phyloP scores from a whole-genome alignment of 2,888 invertebrate genomes.

The Drosophila koepferae region DNA sequence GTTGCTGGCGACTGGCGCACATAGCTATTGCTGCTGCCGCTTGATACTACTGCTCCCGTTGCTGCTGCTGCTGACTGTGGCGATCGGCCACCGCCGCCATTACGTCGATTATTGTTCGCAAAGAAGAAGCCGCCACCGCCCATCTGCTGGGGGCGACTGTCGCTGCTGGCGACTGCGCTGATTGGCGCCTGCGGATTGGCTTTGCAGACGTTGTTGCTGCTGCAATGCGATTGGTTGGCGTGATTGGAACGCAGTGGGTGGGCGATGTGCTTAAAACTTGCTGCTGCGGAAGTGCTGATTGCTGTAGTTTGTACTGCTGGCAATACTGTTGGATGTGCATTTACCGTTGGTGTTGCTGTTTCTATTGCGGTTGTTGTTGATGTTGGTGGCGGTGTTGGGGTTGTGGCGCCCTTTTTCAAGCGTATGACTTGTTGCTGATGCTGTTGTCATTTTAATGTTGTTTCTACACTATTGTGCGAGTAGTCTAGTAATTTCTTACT shows the following conservation, averaged over 20 bases:
- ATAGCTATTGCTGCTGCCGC: conserved; percentile 30
- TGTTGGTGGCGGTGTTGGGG: conserved; percentile 55
- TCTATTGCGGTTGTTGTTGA: conserved; percentile 58
- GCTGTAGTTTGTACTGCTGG: conserved; percentile 84
- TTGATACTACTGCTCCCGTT: background rate
- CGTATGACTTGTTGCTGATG: conserved; percentile 81
- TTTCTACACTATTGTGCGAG: conserved; percentile 85
- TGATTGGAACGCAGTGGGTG: conserved; percentile 50
- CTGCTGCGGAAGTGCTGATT: conserved; percentile 61
- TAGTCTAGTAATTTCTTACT: conserved; percentile 82
- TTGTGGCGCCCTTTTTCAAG: conserved; percentile 74
- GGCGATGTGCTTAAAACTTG: conserved; percentile 69
- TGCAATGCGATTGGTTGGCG: conserved; percentile 61
- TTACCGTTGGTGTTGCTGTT: conserved; percentile 74
- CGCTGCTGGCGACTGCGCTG: conserved; percentile 74
- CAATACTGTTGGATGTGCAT: conserved; percentile 85
- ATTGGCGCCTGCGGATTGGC: conserved; percentile 65
- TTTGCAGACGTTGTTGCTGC: conserved; percentile 49
- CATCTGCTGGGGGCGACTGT: conserved; percentile 68
- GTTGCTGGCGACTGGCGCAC: conserved; percentile 79
- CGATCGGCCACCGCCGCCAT: conserved; percentile 66
- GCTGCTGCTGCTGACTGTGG: conserved; percentile 52
- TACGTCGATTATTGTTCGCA: conserved; percentile 63
- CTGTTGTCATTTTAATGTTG: conserved; percentile 84
- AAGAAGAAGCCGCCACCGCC: conserved; percentile 64